A percentile compares a stretch with the other conserved stretches of the same genome.
These are phyloP conservation scores for Holotrichia oblita DNA, from an alignment of 1,140 invertebrate genomes.

Conservation along the genomic window DNA sequence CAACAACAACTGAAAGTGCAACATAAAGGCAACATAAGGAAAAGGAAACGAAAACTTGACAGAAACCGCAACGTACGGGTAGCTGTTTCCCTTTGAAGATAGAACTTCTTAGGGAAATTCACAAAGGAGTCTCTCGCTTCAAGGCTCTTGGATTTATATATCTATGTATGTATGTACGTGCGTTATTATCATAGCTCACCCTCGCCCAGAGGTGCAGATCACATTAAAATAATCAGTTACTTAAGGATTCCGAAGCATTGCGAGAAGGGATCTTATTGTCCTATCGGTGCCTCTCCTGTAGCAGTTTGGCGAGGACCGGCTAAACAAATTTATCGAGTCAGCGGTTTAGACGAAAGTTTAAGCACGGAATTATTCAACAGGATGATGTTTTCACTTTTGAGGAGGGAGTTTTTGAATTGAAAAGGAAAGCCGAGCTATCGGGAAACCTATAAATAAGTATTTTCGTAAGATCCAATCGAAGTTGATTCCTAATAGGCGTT, in stretches of 20 bases:
- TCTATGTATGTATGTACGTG: background rate
- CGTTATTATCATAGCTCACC: background rate
- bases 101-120: background rate
- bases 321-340: constrained; percentile 12
- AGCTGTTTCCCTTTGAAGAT: background rate
- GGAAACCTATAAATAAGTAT: too few species aligned
- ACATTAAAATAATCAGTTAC: background rate
- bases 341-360: background rate
- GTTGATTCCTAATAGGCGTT: too few species aligned
- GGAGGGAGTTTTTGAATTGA: background rate
- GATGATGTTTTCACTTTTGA: constrained; percentile 12
- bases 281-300: background rate
- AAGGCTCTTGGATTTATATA: background rate
- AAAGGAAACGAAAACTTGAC: too few species aligned
- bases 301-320: background rate
- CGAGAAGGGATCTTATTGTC: background rate
- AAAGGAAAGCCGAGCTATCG: too few species aligned
- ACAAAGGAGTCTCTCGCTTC: background rate
- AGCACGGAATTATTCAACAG: background rate
- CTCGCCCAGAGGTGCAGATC: background rate
- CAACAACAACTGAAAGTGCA: too few species aligned
- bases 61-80: too few species aligned
- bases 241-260: background rate
- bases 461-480: too few species aligned
- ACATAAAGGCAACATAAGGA: too few species aligned